Evolutionary conservation across 2,888 invertebrate genomes (phyloP).

Genomic region (Ypsolopha scabrella): DNA sequence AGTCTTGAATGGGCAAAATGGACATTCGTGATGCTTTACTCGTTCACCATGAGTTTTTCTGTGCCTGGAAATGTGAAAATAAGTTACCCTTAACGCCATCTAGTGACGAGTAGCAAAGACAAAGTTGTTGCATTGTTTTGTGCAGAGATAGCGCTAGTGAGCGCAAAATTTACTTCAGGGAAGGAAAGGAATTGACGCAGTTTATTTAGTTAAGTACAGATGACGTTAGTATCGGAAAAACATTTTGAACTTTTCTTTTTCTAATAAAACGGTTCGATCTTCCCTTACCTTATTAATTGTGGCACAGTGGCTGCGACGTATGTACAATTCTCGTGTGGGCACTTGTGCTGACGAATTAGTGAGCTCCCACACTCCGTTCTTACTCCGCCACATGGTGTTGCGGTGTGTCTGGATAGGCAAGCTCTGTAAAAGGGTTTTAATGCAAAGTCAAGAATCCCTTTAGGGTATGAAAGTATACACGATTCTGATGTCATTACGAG

Average conservation of each 20-base stretch:
- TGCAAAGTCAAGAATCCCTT: too few relatives aligned
- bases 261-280: too few relatives aligned
- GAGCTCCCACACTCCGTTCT: neutral
- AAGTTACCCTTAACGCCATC: constrained; percentile 17
- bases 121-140: neutral
- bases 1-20: constrained; percentile 77
- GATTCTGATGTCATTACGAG: too few relatives aligned
- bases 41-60: constrained; percentile 65
- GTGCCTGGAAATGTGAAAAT: constrained; percentile 65
- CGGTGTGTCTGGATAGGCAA: too few relatives aligned
- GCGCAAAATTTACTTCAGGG: too few relatives aligned
- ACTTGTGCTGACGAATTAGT: constrained; percentile 20
- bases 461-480: too few relatives aligned
- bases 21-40: constrained; percentile 70
- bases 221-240: constrained; percentile 11
- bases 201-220: constrained; percentile 9
- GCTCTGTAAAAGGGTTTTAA: too few relatives aligned
- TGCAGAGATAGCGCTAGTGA: neutral
- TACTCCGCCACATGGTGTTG: too few relatives aligned
- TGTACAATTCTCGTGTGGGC: constrained; percentile 36
- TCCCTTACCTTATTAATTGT: constrained; percentile 44
- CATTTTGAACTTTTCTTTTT: neutral
- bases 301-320: constrained; percentile 32
- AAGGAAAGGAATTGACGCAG: too few relatives aligned
- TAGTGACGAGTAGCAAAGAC: constrained; percentile 5